These are phyloP conservation scores for Iguana delicatissima DNA, from an alignment of 2,797 vertebrate species.

Conservation along the genomic window DNA sequence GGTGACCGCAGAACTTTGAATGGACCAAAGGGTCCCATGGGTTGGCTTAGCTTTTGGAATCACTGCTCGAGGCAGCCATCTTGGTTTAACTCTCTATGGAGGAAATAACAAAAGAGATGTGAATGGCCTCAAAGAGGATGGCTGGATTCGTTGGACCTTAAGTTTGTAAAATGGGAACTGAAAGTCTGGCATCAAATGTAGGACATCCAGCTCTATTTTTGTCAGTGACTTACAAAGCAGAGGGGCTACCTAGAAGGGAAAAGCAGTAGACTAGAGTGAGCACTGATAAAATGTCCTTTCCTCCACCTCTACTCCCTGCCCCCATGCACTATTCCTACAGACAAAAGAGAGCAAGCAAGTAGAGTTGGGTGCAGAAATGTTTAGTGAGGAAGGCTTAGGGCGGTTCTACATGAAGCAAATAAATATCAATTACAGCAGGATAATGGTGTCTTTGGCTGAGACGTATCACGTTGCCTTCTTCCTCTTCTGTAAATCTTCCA, in stretches of 20 bases:
- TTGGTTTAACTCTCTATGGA: neutral
- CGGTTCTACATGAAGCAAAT: too few relatives aligned
- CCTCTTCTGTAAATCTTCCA: too few relatives aligned
- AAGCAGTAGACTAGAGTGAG: too few relatives aligned
- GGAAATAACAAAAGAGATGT: neutral
- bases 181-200: neutral
- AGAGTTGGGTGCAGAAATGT: neutral
- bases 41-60: constrained; percentile 7
- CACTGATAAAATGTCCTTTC: neutral
- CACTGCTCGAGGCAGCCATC: constrained; percentile 5
- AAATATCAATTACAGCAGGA: too few relatives aligned
- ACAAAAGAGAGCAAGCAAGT: neutral
- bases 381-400: neutral
- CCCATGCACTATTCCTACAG: neutral
- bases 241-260: neutral
- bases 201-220: neutral
- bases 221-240: neutral
- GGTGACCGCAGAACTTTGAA: constrained; percentile 48
- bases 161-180: neutral
- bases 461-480: too few relatives aligned
- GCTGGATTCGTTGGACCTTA: neutral
- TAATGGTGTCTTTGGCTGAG: too few relatives aligned
- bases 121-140: neutral
- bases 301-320: too few relatives aligned
- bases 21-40: constrained; percentile 32